A percentile compares a stretch with the other conserved stretches of the same genome.
Evolutionary conservation across 2,797 vertebrate genomes (phyloP).

Genomic region (Fringilla coelebs): DNA sequence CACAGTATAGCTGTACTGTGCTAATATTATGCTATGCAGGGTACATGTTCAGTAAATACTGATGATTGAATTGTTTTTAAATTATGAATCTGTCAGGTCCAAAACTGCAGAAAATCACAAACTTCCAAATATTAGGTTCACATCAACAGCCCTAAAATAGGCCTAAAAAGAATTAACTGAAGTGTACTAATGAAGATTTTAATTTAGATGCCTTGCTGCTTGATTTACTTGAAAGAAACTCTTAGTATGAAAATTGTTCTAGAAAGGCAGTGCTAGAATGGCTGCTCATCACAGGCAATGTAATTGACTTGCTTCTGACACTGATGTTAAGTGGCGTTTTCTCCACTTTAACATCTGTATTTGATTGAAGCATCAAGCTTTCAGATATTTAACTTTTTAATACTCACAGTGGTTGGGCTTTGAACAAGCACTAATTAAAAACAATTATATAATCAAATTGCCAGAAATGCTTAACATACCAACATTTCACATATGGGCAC

Average conservation of each 20-base stretch:
- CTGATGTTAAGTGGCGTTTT: neutral
- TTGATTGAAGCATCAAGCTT: neutral
- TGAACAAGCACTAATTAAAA: constrained; percentile 20
- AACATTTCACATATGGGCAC: neutral
- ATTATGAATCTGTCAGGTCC: neutral
- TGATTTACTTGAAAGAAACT: neutral
- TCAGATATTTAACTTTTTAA: neutral
- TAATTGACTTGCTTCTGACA: constrained; percentile 1
- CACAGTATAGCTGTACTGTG: neutral
- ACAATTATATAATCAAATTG: neutral
- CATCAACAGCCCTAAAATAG: neutral
- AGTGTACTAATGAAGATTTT: neutral
- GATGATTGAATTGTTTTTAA: neutral
- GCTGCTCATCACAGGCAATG: neutral
- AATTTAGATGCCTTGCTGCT: neutral
- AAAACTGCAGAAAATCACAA: neutral
- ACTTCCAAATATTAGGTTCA: neutral
- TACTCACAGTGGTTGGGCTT: neutral
- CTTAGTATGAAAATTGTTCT: neutral
- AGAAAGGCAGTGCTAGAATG: neutral
- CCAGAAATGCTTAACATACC: neutral
- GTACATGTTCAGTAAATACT: neutral
- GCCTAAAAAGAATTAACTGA: neutral
- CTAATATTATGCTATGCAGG: neutral
- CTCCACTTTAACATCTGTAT: neutral